A percentile compares a stretch with the other conserved stretches of the same genome.
phyloP scores from a whole-genome alignment of 2,113 vertebrate genomes.

The Albula glossodonta region DNA sequence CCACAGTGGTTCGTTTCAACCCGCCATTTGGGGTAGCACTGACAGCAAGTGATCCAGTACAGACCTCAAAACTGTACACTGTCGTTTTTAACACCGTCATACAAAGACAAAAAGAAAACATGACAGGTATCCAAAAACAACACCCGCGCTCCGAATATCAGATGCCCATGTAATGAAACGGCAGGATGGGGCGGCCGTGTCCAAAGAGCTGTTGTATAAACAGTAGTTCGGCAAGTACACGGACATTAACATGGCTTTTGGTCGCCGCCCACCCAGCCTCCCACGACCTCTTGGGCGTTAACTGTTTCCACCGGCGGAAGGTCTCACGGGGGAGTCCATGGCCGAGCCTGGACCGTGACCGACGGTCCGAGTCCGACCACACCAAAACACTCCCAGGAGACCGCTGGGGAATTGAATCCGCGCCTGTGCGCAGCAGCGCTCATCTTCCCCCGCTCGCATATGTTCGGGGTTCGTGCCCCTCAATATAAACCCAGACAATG shows the following conservation, averaged over 20 bases:
- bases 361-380: not conserved
- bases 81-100: not conserved
- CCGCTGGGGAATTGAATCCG: not conserved
- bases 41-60: not conserved
- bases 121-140: constrained; percentile 8
- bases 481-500: constrained; percentile 3
- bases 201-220: not conserved
- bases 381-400: constrained; percentile 1
- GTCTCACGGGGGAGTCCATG: not conserved
- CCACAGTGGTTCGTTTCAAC: not conserved
- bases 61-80: not conserved
- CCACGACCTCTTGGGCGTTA: not conserved
- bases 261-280: not conserved
- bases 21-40: not conserved
- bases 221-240: not conserved
- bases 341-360: not conserved
- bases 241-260: not conserved
- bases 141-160: not conserved
- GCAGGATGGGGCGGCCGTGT: constrained; percentile 1
- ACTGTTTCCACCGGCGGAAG: not conserved
- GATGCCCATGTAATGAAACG: not conserved
- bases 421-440: not conserved
- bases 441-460: not conserved
- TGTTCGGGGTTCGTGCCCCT: not conserved
- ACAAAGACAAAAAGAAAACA: constrained; percentile 1